Evolutionary conservation across 2,888 invertebrate genomes (phyloP).

Genomic region (Venustoraphidia nigricollis): DNA sequence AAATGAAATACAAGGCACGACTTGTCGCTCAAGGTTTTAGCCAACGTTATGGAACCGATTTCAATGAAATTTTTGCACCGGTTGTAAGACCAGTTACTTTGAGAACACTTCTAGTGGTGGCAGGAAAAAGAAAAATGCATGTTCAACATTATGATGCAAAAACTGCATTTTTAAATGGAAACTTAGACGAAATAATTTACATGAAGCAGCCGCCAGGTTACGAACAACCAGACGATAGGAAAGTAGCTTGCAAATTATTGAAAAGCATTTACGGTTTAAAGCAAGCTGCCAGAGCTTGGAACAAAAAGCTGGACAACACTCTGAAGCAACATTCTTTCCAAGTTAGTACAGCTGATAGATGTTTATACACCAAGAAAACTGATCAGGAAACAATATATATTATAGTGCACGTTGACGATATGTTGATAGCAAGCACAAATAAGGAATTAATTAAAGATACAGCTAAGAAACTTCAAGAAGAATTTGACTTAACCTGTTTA

Average conservation of each 20-base stretch:
- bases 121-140: constrained; percentile 7
- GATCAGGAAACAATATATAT: not conserved
- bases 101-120: constrained; percentile 13
- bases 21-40: constrained; percentile 15
- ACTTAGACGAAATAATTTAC: constrained; percentile 10
- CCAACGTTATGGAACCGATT: constrained; percentile 15
- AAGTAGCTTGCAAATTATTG: not conserved
- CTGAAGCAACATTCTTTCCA: not conserved
- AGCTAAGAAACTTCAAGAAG: not conserved
- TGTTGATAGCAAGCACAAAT: not conserved
- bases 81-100: constrained; percentile 15
- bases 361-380: not conserved
- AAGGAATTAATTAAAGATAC: not conserved
- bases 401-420: not conserved
- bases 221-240: not conserved
- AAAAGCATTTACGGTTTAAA: no score
- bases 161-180: constrained; percentile 13
- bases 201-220: constrained; percentile 10
- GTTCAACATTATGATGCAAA: constrained; percentile 9
- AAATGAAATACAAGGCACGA: constrained; percentile 12
- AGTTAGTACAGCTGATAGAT: constrained; percentile 1
- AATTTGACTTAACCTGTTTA: not conserved
- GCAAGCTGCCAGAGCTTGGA: not conserved
- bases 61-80: constrained; percentile 15
- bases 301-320: not conserved